Evolutionary conservation across 2,113 vertebrate species (phyloP).

Genomic region (Cyprinodon brontotheroides): DNA sequence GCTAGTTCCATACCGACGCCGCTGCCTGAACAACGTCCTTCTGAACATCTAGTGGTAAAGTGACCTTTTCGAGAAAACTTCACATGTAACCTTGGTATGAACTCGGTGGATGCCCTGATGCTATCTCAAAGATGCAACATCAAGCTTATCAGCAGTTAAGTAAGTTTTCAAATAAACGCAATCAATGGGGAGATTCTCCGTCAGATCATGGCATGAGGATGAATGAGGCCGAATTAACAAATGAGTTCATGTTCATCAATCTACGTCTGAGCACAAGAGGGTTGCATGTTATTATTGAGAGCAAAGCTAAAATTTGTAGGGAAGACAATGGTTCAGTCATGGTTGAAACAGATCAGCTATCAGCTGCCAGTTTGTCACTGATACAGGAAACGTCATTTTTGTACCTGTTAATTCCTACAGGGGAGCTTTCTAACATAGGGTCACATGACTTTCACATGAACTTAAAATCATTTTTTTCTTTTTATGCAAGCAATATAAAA

Average conservation of each 20-base stretch:
- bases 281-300: not conserved
- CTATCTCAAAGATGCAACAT: conserved; percentile 61
- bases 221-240: conserved; percentile 41
- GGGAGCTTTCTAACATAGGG: not conserved
- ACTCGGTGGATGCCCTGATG: conserved; percentile 53
- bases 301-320: not conserved
- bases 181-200: conserved; percentile 62
- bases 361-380: no score
- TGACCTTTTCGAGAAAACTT: conserved; percentile 42
- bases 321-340: not conserved
- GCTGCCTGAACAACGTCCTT: not conserved
- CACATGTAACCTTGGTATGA: conserved; percentile 63
- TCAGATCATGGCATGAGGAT: conserved; percentile 31
- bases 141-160: conserved; percentile 56
- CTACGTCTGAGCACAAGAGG: not conserved
- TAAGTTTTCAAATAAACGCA: conserved; percentile 57
- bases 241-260: not conserved
- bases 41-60: conserved; percentile 23
- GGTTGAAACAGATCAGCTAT: no score
- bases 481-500: not conserved
- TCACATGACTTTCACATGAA: not conserved
- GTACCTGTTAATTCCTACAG: no score
- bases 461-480: not conserved
- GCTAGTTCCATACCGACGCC: not conserved
- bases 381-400: no score